Percentiles rank a stretch among this genome's conserved stretches.
Evolutionary conservation across 2,888 invertebrate genomes (phyloP).

Genomic region (Pyrocoelia pectoralis): DNA sequence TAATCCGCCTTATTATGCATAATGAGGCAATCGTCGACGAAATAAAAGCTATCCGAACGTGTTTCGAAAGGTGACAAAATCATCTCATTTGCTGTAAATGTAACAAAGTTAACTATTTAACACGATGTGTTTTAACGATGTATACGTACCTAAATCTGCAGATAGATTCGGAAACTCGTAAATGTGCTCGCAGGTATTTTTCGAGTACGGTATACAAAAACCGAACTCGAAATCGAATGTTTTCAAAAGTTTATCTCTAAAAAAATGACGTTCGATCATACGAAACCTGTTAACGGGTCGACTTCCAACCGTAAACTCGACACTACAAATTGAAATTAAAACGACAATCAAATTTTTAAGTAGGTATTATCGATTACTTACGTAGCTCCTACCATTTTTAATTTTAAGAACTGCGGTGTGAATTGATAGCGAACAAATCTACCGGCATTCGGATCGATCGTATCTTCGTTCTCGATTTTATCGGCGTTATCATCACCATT

Average conservation of each 20-base stretch:
- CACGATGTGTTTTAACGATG: neutral
- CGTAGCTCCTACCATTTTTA: constrained; percentile 98
- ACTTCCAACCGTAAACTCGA: constrained; percentile 95
- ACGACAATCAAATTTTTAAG: neutral
- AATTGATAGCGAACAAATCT: constrained; percentile 99
- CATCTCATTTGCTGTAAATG: constrained; percentile 97
- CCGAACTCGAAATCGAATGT: constrained; percentile 99
- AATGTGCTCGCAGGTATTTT: constrained; percentile 98
- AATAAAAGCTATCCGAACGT: constrained; percentile 98
- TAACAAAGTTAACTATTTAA: constrained; percentile 45
- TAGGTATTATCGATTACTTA: constrained; percentile 72
- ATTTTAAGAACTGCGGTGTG: constrained; percentile 95
- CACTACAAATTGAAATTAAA: constrained; percentile 63
- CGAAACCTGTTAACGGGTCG: constrained; percentile 94
- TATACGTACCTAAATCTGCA: constrained; percentile 75
- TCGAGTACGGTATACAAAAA: constrained; percentile 97
- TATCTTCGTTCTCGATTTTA: constrained; percentile 62
- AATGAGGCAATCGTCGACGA: constrained; percentile 94
- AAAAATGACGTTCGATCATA: constrained; percentile 98
- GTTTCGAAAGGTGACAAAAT: constrained; percentile 96
- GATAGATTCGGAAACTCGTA: constrained; percentile 96
- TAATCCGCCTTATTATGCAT: constrained; percentile 99
- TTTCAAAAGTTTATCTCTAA: constrained; percentile 90
- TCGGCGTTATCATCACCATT: constrained; percentile 51
- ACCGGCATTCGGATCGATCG: constrained; percentile 87